Base-by-base conservation (phyloP, 2,113 vertebrate genomes). In the Ophiodon elongatus region DNA sequence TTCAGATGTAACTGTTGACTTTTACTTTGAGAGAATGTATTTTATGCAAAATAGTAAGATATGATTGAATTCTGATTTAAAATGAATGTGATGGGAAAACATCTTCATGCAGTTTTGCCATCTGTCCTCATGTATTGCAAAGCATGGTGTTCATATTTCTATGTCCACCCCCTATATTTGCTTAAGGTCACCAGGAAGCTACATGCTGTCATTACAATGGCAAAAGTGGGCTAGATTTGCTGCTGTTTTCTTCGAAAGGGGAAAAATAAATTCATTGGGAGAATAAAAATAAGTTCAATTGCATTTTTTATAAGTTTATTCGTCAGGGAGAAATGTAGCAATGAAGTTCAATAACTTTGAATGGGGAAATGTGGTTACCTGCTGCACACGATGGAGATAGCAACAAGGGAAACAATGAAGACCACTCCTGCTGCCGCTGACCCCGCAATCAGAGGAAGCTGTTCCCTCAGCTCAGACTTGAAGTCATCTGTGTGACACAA, bases 341-440 rank as follows among this genome's bases (percentile, higher is more conserved):
- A 31, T 21, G 4, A 11, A 21, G 2, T n/a, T 29, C 65, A 29
- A 23, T 29, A 2, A 41, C 11, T 31, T 65, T 47, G 41, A 37
- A n/a, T n/a, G 37, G 33, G 19, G 37, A 81, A 62, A n/a, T 21
- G 27, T 82, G 69, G 41, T 89, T 95, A 99, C 98, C 98, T 99
- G 96, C 98, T 99, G 93, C 98, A 99, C 77, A 99, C 97, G 0
- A 99, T 98, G 71, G 98, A 98, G 92, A 99, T 98, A 64, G 98
- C 98, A 87, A 99, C 97, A 81, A 99, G 93, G 0, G 98, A 99
- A 70, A 99, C 98, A 0, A 99, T 96, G 79, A 99, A 99, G 88
- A 99, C 98, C 25, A 99, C 97, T 0, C 98, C 98, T 0, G 98
- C 98, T 0, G 98, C 98, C 0, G 97, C 98, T 0, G 98, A 99